Percentiles rank a stretch among this genome's conserved stretches.
Evolutionary conservation across 2,113 vertebrate species (phyloP).

Genomic region (Falcunculus frontatus): DNA sequence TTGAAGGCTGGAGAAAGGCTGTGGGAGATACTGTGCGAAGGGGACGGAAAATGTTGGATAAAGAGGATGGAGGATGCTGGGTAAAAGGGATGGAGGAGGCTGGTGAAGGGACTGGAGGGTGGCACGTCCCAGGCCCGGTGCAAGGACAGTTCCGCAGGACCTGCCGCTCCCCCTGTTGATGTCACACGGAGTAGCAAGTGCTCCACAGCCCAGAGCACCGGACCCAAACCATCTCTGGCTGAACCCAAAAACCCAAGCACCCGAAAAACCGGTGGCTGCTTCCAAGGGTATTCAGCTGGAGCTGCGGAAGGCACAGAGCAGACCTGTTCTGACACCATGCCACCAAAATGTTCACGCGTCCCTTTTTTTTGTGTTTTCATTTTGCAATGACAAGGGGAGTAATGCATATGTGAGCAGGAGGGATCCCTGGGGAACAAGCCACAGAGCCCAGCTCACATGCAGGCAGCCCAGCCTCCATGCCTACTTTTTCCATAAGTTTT

Average conservation of each 20-base stretch:
- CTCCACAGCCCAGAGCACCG: neutral
- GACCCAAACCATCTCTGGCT: neutral
- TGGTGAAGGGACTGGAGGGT: neutral
- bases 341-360: neutral
- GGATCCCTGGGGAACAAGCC: accelerated
- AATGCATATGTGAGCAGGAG: neutral
- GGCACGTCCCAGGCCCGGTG: accelerated
- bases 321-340: neutral
- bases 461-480: neutral
- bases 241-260: neutral
- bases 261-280: accelerated
- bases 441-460: neutral
- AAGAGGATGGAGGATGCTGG: neutral
- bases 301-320: neutral
- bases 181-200: neutral
- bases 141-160: neutral
- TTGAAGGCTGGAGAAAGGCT: neutral
- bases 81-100: neutral
- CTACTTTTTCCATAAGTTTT: neutral
- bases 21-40: accelerated
- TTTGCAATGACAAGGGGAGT: neutral
- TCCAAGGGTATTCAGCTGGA: neutral
- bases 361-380: neutral
- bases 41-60: neutral
- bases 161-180: conserved; percentile 29